Percentiles rank a stretch among this genome's conserved stretches.
Evolutionary conservation across 2,113 vertebrate species (phyloP).

Genomic region (Petroica traversi): DNA sequence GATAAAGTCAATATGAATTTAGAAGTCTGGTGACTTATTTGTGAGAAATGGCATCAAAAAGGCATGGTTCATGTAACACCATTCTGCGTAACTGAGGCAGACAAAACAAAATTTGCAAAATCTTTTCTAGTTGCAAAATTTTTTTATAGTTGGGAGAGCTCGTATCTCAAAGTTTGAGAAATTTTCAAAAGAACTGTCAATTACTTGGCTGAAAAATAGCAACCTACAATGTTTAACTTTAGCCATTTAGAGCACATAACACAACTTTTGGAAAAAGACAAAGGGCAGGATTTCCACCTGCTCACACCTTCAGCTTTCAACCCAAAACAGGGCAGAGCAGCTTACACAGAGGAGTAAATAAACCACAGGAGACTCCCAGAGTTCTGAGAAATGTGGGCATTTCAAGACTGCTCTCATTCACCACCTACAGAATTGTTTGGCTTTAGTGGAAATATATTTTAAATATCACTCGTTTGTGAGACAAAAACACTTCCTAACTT

Average conservation of each 20-base stretch:
- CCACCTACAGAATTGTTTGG: not conserved
- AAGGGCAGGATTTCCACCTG: too few relatives aligned
- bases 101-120: not conserved
- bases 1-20: not conserved
- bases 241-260: not conserved
- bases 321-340: not conserved
- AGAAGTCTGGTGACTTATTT: not conserved
- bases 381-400: not conserved
- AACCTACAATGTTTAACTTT: not conserved
- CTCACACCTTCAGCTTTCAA: not conserved
- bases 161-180: not conserved
- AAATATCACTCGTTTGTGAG: not conserved
- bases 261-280: too few relatives aligned
- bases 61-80: not conserved
- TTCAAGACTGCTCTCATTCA: not conserved
- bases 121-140: not conserved
- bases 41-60: not conserved
- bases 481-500: not conserved
- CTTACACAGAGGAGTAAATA: not conserved
- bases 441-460: not conserved
- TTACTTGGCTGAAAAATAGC: not conserved
- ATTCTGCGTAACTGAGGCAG: not conserved
- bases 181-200: not conserved
- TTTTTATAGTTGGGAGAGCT: not conserved
- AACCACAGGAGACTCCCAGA: not conserved